These are phyloP conservation scores for Phylloscopus trochilus DNA, from an alignment of 2,113 vertebrate species.

Conservation along the genomic window DNA sequence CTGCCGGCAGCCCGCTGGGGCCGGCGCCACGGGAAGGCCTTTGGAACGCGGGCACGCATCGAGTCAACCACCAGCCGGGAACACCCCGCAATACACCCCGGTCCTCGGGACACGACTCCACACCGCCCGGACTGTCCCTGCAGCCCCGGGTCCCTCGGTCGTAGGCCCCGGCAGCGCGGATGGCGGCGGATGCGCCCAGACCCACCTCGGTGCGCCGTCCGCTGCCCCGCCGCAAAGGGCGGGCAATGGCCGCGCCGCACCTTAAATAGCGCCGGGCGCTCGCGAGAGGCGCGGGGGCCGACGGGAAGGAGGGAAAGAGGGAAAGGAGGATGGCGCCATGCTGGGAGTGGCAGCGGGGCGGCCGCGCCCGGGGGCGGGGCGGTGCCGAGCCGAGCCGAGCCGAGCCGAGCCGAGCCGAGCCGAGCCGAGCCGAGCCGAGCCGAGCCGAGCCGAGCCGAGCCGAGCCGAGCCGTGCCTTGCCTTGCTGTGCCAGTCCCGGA, in stretches of 20 bases:
- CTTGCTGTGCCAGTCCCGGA: not conserved
- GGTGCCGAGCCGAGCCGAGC: no score
- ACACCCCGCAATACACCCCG: not conserved
- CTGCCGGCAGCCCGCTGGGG: not conserved
- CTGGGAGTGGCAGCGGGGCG: not conserved
- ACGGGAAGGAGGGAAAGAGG: not conserved
- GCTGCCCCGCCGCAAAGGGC: rapidly evolving
- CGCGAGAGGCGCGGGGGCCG: slow-evolving; percentile 15
- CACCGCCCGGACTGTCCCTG: rapidly evolving
- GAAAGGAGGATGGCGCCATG: not conserved
- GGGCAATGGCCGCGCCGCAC: rapidly evolving
- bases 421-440: no score
- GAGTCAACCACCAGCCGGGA: rapidly evolving
- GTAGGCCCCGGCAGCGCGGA: not conserved
- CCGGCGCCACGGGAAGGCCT: not conserved
- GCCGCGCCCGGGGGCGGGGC: not conserved
- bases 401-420: no score
- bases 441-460: no score
- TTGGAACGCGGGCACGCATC: rapidly evolving
- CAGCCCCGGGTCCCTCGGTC: rapidly evolving
- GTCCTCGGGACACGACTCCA: rapidly evolving
- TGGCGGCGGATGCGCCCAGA: rapidly evolving
- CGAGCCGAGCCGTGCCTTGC: rapidly evolving
- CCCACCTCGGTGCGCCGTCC: rapidly evolving
- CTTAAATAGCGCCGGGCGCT: not conserved